Evolutionary conservation across 1,140 invertebrate genomes (phyloP), one percentile per base, ranked within the genome.

Genomic region (Tetranychus cinnabarinus): DNA sequence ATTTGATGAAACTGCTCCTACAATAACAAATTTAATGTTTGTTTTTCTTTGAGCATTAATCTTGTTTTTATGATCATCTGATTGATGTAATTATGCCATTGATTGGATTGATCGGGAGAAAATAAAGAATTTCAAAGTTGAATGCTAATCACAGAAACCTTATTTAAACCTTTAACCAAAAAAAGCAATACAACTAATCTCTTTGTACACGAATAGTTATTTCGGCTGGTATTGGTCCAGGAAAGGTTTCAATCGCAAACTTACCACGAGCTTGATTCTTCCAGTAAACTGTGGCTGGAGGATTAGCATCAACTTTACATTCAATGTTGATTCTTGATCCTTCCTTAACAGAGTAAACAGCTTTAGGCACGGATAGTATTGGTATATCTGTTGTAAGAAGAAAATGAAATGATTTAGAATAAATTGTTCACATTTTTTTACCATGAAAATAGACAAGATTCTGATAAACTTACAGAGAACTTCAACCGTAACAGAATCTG

Each of bases 271-370:
- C 58, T 59, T 36, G 23, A 3, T 52, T 23, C 6, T 50, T 59
- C 62, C 62, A 63, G 13, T 13, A 34, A 10, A 59, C 62, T n/a
- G 13, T 45, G 31, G 47, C 36, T n/a, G 57, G 47, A n/a, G 62
- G 62, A 59, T 63, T 63, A 2, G 62, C 62, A 52, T 63, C 62
- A n/a, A 63, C 62, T 54, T 63, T 36, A 45, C 62, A 63, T 33
- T 45, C 46, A 48, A 63, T 37, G 8, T 10, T 8, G 13, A 63
- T n/a, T 10, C 10, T 10, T 13, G 46, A 63, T 31, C 47, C 62
- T 42, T 63, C 62, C 23, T 50, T 31, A 34, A 60, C 50, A n/a
- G 57, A 42, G 34, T 63, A 63, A 2, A 23, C 36, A 10, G 42
- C 10, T 42, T 56, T 48, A 2, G n/a, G 35, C 3, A 63, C 62